These are phyloP conservation scores for Augochlora pura DNA, from an alignment of 1,140 invertebrate genomes.

Conservation along the genomic window DNA sequence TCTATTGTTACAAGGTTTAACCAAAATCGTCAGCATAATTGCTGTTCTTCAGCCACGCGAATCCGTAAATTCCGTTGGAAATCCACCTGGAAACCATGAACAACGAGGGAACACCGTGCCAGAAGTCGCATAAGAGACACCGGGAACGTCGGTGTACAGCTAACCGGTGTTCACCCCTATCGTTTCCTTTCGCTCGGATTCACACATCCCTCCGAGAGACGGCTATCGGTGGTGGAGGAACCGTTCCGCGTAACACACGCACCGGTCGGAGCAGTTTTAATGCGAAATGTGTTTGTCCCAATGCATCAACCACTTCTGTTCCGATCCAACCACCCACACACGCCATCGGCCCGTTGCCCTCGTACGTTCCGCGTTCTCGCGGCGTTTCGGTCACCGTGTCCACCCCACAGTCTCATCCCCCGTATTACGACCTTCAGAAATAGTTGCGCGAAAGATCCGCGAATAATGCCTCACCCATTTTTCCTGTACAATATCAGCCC, in stretches of 20 bases:
- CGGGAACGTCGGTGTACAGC: not conserved
- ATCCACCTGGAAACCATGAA: not conserved
- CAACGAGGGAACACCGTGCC: not conserved
- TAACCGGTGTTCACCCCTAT: conserved; percentile 30
- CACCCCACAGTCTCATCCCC: not conserved
- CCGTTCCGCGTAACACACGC: conserved; percentile 49
- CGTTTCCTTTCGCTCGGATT: conserved; percentile 45
- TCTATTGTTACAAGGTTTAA: too few relatives aligned
- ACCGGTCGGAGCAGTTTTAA: conserved; percentile 65
- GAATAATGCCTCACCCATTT: too few relatives aligned
- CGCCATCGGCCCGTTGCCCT: conserved; percentile 39
- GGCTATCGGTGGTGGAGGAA: conserved; percentile 36
- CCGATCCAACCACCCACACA: conserved; percentile 52
- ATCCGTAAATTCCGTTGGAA: not conserved
- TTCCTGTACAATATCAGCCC: too few relatives aligned
- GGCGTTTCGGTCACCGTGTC: conserved; percentile 18
- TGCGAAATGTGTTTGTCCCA: conserved; percentile 70
- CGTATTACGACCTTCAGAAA: not conserved
- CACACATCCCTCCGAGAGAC: conserved; percentile 20
- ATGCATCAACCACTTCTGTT: conserved; percentile 67
- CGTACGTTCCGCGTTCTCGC: conserved; percentile 39
- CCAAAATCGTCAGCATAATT: too few relatives aligned
- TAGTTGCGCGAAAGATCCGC: too few relatives aligned
- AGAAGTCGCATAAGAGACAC: conserved; percentile 33
- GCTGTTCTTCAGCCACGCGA: too few relatives aligned